Evolutionary conservation across 2,888 invertebrate genomes (phyloP), one percentile per base, ranked within the genome.

Genomic region (Lacanobia oleracea): DNA sequence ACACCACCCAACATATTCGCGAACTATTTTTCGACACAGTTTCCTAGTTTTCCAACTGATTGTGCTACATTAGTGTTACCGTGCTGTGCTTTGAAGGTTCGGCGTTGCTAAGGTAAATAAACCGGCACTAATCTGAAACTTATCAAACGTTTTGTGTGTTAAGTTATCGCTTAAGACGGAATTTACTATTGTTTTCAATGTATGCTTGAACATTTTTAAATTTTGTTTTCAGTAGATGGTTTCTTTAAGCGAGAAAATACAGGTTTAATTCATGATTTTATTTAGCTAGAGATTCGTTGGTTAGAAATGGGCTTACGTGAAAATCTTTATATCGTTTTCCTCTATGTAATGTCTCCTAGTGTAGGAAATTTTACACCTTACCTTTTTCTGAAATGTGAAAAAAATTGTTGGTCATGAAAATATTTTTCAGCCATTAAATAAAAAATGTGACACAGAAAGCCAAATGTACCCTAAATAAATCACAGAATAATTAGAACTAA

Each of bases 21-120:
- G 86, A 83, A 86, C 66, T 72, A 81, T 21, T 73, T 59, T 70
- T 66, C 72, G 75, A 84, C 71, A 76, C 70, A 78, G 80, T 82
- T 80, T 43, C 21, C 21, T 45, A 62, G 78, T 85, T 79, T 81
- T 76, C 67, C 68, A 77, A 73, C 70, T 71, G 48, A 71, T 72
- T 78, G 84, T 85, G 85, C 61, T 76, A 76, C 66, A 18, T 53
- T 75, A 67, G 83, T 85, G 84, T 82, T 63, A 62, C 67, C 63
- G 83, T 81, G 84, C 73, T 78, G 84, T 86, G 83, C 57, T 79
- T 66, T 76, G 60, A 73, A 61, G 54, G 57, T 72, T 62, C 77
- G 57, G 45, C 75, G 67, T 71, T 66, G 50, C 71, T 79, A 83
- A 86, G 85, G 85, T 86, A 86, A 85, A 81, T 82, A 67, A 72